Percentiles rank a stretch among this genome's conserved stretches.
Evolutionary conservation across 1,140 invertebrate species (phyloP).

Genomic region (Pseudomyrmex dendroicus): DNA sequence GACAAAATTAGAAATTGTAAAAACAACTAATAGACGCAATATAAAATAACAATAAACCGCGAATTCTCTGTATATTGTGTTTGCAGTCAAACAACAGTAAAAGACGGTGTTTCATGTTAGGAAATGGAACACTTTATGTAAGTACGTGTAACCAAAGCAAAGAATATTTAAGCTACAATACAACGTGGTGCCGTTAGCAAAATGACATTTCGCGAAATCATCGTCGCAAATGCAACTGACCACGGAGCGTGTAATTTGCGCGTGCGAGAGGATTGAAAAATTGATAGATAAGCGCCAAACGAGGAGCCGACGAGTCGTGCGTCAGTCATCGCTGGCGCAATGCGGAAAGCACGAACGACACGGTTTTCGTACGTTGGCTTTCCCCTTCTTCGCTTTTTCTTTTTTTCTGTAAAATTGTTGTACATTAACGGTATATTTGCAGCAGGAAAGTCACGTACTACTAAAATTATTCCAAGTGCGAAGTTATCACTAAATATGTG

Average conservation of each 20-base stretch:
- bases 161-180: background rate
- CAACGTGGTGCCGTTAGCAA: background rate
- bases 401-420: background rate
- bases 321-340: conserved; percentile 74
- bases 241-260: conserved; percentile 35
- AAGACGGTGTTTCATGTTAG: no score
- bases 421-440: conserved; percentile 11
- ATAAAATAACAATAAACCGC: no score
- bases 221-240: conserved; percentile 56
- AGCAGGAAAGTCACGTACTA: background rate
- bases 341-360: conserved; percentile 70
- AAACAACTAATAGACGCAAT: no score
- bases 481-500: no score
- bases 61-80: no score
- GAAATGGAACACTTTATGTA: no score
- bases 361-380: background rate
- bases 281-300: conserved; percentile 23
- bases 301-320: conserved; percentile 26
- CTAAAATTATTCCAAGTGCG: no score
- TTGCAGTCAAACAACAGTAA: no score
- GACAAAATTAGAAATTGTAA: no score
- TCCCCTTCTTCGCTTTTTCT: background rate
- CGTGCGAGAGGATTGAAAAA: conserved; percentile 32
- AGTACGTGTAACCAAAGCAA: no score
- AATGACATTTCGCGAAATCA: conserved; percentile 44